A percentile compares a stretch with the other conserved stretches of the same genome.
Evolutionary conservation across 2,797 vertebrate genomes (phyloP).

Genomic region (Sebastes kiyomatsui): DNA sequence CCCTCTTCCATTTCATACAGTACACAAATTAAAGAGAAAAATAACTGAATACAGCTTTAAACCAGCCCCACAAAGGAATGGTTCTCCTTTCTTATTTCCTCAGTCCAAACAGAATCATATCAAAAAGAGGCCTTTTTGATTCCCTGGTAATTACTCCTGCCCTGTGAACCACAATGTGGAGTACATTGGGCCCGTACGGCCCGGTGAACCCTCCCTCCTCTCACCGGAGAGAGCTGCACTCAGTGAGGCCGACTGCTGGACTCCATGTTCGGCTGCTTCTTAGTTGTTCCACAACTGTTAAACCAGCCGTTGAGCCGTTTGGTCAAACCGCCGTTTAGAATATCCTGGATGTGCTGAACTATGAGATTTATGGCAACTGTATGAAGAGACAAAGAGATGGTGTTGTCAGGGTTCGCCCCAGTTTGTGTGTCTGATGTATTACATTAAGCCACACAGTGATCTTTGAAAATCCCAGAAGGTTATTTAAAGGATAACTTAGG

Average conservation of each 20-base stretch:
- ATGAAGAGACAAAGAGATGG: slow-evolving; percentile 10
- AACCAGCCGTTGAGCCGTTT: slow-evolving; percentile 89
- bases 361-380: slow-evolving; percentile 97
- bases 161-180: slow-evolving; percentile 46
- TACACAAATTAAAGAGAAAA: slow-evolving; percentile 31
- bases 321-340: slow-evolving; percentile 89
- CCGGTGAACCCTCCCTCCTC: not conserved
- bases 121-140: slow-evolving; percentile 38
- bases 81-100: slow-evolving; percentile 4
- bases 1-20: slow-evolving; percentile 10
- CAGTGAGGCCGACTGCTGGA: slow-evolving; percentile 92
- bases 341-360: slow-evolving; percentile 97
- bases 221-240: slow-evolving; percentile 51
- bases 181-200: slow-evolving; percentile 18
- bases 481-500: too few relatives aligned
- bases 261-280: slow-evolving; percentile 87
- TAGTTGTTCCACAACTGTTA: slow-evolving; percentile 82
- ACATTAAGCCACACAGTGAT: not conserved
- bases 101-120: slow-evolving; percentile 21
- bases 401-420: not conserved
- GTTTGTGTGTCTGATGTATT: not conserved
- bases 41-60: slow-evolving; percentile 28
- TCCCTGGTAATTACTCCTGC: slow-evolving; percentile 17
- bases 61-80: slow-evolving; percentile 29
- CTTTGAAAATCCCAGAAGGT: not conserved